Base-by-base conservation (phyloP, 2,888 invertebrate species). In the Melanophora roralis region DNA sequence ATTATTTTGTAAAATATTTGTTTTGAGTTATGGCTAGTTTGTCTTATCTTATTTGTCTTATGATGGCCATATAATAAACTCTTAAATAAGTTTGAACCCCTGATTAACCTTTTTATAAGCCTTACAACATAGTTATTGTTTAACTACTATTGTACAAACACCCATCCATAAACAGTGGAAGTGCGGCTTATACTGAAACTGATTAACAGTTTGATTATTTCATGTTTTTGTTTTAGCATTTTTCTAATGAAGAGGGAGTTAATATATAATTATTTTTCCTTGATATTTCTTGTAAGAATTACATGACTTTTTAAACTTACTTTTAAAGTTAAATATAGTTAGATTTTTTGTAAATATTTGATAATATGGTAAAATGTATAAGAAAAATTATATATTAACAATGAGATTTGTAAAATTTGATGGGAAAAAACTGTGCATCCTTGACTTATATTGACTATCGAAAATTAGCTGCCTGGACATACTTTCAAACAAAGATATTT, bases 41-140 rank as follows among this genome's bases (percentile, higher is more conserved):
- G 55, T 8, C 59, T 55, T 34, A 68, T 68, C 51, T 36, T 36
- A 34, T n/a, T n/a, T n/a, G n/a, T n/a, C 38, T 19, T 47, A 57
- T 43, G 27, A 16, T 6, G 27, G 3, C 3, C 62, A 43, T 59
- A 59, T 27, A 67, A 79, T 74, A 60, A 69, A 80, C 72, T 75
- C 75, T 80, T 57, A 43, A 80, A 75, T 72, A 51, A 76, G 72
- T 45, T 68, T 80, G 80, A 79, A 62, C 80, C 72, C 43, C 40
- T 47, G 11, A 19, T n/a, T 80, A 72, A 80, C 75, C 80, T 72
- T 72, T 62, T 68, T 47, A 72, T 78, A 38, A 65, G 57, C 40
- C 59, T 57, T 67, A 5, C n/a, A 5, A 51, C 40, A 38, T 19
- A 36, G 14, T 40, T 40, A 34, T 49, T 38, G 21, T 60, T 51